Base-by-base conservation (phyloP, 2,113 vertebrate species). In the Parus major region DNA sequence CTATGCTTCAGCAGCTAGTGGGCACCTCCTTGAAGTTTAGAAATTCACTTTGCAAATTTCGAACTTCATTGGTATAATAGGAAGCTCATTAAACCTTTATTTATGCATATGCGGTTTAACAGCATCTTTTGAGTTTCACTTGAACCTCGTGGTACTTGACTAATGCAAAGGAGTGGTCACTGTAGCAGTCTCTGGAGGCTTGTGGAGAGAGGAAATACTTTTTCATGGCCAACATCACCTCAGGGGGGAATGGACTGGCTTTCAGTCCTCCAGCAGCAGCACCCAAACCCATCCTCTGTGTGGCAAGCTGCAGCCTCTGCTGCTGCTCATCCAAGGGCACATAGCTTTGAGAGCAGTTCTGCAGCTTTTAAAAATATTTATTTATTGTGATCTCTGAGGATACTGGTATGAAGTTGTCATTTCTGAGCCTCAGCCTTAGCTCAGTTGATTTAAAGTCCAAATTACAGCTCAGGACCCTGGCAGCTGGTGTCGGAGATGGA, bases 201-300 rank as follows among this genome's bases (percentile, higher is more conserved):
- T 2, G 21, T 0, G 4, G 29, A 36, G 35, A 60, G 22, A 42
- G 27, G 20, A 7, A 49, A 21, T 6, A 3, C 2, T 28, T 39
- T 59, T 12, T 29, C 0, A 3, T 8, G 52, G 33, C 20, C 2
- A 15, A 1, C 17, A 31, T 65, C 3, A 1, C 57, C 22, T 46
- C 12, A 5, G 6, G 21, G 15, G 15, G 16, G 1, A 41, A 27
- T 0, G 0, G 49, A 7, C 1, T 5, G 53, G 15, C 57, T 49
- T 44, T 44, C 13, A 39, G 39, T 59, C 19, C 39, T 61, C 35
- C 15, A 8, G 2, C 29, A 42, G 53, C 44, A 64, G 53, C 59
- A 9, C 33, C 22, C 2, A 1, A 23, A 31, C 46, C 19, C 25
- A 28, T 15, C 20, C 9, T 39, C 35, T 56, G 49, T 1, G 0